Base-by-base conservation (phyloP, 2,113 vertebrate genomes). In the Oreocharis arfaki region DNA sequence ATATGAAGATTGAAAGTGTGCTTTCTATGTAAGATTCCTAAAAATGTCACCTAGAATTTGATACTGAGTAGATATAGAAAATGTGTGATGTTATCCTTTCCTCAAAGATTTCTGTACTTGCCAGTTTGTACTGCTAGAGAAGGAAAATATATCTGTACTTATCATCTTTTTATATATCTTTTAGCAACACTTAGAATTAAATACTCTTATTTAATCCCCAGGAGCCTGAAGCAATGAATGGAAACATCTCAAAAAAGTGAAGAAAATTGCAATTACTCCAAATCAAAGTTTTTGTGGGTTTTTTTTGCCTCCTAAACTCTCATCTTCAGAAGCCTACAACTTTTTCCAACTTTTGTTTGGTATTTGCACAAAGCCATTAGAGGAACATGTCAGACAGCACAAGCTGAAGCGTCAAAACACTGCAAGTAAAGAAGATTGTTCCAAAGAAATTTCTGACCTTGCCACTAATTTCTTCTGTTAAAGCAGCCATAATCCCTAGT, bases 401-500 rank as follows among this genome's bases (percentile, higher is more conserved):
- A 86, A 80, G 22, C 49, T 49, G 27, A 82, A 76, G 17, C 67
- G 42, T 77, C 27, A 84, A 86, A 96, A 70, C 30, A 67, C 20
- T 63, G 27, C n/a, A 84, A 86, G 44, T 52, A 93, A 86, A 90
- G 46, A 84, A 65, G 42, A 86, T 63, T 39, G 4, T 37, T 83
- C 39, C 60, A 90, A 76, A 94, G 82, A 91, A 93, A 79, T 91
- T 93, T 67, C 39, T 88, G 84, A 91, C 49, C 59, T 79, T 70
- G 64, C 17, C 50, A 77, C 77, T 86, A 81, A 56, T 86, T 92
- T 86, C 30, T 92, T 59, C 55, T 93, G 13, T 59, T 93, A 67
- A 67, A 80, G 50, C 22, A 88, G 18, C 33, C 33, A 84, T 68
- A 92, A 81, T 75, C 30, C 75, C 59, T 46, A 78, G 59, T 55